Base-by-base conservation (phyloP, 1,140 invertebrate genomes). In the Panulirus ornatus region DNA sequence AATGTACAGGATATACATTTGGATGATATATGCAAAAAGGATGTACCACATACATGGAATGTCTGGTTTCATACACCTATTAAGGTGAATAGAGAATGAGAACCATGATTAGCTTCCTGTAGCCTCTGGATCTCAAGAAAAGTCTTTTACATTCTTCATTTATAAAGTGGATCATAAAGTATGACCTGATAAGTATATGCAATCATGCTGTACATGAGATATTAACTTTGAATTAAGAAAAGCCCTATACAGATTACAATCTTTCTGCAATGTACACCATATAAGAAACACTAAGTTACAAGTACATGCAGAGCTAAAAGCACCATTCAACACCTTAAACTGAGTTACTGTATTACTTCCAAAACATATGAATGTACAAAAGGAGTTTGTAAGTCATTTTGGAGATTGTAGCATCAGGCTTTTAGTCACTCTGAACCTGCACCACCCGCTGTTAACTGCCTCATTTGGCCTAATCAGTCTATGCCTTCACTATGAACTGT, bases 371-470 rank as follows among this genome's bases (percentile, higher is more conserved):
- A 84, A 83, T 89, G 81, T 83, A 89, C 79, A 89, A 88, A 89
- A 89, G 79, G 78, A 89, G 85, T 89, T 83, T 38, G 81, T 89
- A 89, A 89, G 88, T 89, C 88, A 89, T 81, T 89, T 89, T 81
- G 88, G 88, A 84, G 88, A 89, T 89, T 89, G 88, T 89, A 89
- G 76, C 54, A 71, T 71, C 36, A 75, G 58, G 63, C 70, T 34
- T 73, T 34, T 70, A 83, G 70, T 40, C 73, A 22, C n/a, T 83
- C 40, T 66, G 47, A 66, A 27, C 58, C 40, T 27, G 34, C 42
- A 27, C 27, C 71, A 42, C 84, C 71, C 71, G 73, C 51, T 58
- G 42, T 14, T 76, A 19, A 44, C 27, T 54, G 36, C 73, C 30
- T 40, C 22, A 22, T 30, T 44, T n/a, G 34, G 38, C 71, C n/a